These are phyloP conservation scores for Alligator sinensis DNA, from an alignment of 2,113 vertebrate genomes.

Conservation along the genomic window DNA sequence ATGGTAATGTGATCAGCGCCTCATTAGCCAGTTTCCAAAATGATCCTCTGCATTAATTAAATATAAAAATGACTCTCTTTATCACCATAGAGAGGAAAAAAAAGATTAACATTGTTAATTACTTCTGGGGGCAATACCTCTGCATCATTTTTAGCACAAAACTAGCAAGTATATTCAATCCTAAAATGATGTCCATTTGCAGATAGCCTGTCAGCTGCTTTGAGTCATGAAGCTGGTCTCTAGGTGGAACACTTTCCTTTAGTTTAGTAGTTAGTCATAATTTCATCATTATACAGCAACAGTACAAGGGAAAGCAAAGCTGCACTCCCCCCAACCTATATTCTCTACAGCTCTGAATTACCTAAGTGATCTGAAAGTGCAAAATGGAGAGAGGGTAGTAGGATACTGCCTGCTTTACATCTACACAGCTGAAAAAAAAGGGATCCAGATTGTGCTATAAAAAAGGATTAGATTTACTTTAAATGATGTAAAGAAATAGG, in stretches of 20 bases:
- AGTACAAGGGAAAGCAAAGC: constrained; percentile 24
- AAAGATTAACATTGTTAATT: constrained; percentile 87
- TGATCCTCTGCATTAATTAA: constrained; percentile 94
- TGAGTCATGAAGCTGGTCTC: constrained; percentile 70
- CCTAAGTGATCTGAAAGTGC: constrained; percentile 64
- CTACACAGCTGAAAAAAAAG: constrained; percentile 45
- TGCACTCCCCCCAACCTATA: constrained; percentile 1
- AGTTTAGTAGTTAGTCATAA: constrained; percentile 70
- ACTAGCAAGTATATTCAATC: constrained; percentile 42
- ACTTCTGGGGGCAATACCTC: constrained; percentile 77
- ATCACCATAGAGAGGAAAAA: constrained; percentile 82
- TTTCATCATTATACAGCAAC: constrained; percentile 36
- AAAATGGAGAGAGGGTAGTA: constrained; percentile 34
- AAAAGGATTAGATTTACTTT: constrained; percentile 22
- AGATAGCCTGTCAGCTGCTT: constrained; percentile 43
- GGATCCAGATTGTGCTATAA: constrained; percentile 37
- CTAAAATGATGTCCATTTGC: constrained; percentile 2
- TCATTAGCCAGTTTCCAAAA: constrained; percentile 95
- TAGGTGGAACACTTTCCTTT: constrained; percentile 85
- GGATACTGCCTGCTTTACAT: constrained; percentile 5
- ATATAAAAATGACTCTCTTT: constrained; percentile 90
- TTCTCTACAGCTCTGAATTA: constrained; percentile 18
- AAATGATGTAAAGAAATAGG: neutral
- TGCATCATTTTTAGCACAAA: constrained; percentile 59
- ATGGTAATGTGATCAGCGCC: constrained; percentile 92